phyloP scores from a whole-genome alignment of 2,113 vertebrate species.

The Nibea coibor region DNA sequence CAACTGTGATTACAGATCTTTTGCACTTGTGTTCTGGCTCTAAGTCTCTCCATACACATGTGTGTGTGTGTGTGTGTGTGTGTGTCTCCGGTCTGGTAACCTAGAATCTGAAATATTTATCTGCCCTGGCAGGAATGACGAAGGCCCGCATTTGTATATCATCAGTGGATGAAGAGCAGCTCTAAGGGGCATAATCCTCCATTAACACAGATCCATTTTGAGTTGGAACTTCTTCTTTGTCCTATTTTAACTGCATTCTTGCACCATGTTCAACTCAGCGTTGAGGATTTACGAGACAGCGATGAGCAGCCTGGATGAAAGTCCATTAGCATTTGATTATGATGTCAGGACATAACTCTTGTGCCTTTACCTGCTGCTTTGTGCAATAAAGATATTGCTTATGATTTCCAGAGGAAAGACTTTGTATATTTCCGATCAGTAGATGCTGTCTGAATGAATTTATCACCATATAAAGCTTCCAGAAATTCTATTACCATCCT shows the following conservation, averaged over 20 bases:
- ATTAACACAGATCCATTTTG: conserved; percentile 39
- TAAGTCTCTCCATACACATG: too few species aligned
- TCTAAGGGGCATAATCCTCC: conserved; percentile 38
- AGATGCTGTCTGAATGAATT: conserved; percentile 15
- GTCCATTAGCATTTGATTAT: conserved; percentile 24
- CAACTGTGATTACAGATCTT: conserved; percentile 18
- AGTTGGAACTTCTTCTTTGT: conserved; percentile 25
- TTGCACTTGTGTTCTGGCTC: conserved; percentile 13
- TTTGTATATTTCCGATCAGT: conserved; percentile 32
- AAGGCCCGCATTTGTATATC: conserved; percentile 55
- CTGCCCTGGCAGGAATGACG: conserved; percentile 46
- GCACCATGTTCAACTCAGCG: conserved; percentile 4
- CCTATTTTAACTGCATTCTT: conserved; percentile 49
- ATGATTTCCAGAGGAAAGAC: conserved; percentile 27
- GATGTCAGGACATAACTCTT: conserved; percentile 42
- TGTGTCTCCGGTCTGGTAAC: conserved; percentile 49
- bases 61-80: not conserved
- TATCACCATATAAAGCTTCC: conserved; percentile 40
- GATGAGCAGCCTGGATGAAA: conserved; percentile 5
- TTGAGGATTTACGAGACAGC: conserved; percentile 37
- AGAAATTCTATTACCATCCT: not conserved
- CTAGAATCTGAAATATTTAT: conserved; percentile 54
- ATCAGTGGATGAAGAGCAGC: not conserved
- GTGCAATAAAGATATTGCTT: conserved; percentile 14
- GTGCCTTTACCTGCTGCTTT: conserved; percentile 16